phyloP scores from a whole-genome alignment of 2,888 invertebrate genomes.

The Acanthosepion esculentum region DNA sequence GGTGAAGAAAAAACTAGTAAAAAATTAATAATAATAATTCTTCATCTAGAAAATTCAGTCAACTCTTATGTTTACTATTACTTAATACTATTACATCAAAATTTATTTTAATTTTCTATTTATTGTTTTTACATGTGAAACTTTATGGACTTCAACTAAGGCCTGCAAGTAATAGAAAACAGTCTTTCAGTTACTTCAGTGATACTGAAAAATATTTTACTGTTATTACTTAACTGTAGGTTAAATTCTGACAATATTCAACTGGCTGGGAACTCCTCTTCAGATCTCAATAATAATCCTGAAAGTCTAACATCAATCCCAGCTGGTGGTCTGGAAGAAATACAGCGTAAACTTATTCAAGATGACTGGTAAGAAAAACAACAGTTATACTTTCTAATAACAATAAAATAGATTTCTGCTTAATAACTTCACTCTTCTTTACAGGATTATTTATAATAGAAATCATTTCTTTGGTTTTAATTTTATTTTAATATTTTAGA shows the following conservation, averaged over 20 bases:
- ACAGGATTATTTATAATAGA: not conserved
- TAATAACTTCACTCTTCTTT: not conserved
- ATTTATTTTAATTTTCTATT: not conserved
- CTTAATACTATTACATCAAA: too few relatives aligned
- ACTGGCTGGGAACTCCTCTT: slow-evolving; percentile 10
- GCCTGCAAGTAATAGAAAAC: not conserved
- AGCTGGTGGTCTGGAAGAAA: slow-evolving; percentile 80
- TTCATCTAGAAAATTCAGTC: too few relatives aligned
- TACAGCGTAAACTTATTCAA: slow-evolving; percentile 72
- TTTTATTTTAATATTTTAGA: not conserved
- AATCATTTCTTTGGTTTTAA: not conserved
- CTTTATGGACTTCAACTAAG: not conserved
- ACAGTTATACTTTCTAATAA: not conserved
- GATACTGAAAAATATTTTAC: not conserved
- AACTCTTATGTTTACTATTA: too few relatives aligned
- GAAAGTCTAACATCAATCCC: slow-evolving; percentile 75
- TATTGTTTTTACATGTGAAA: not conserved
- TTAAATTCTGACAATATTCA: not conserved
- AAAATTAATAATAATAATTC: too few relatives aligned
- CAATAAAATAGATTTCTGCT: not conserved
- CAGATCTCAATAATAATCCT: slow-evolving; percentile 5
- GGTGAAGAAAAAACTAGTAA: too few relatives aligned
- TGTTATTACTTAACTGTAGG: not conserved
- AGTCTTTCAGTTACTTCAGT: not conserved
- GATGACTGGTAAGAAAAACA: slow-evolving; percentile 76